Conservation (phyloP, 1,140 invertebrate genomes). For the Kradibia gibbosae region DNA sequence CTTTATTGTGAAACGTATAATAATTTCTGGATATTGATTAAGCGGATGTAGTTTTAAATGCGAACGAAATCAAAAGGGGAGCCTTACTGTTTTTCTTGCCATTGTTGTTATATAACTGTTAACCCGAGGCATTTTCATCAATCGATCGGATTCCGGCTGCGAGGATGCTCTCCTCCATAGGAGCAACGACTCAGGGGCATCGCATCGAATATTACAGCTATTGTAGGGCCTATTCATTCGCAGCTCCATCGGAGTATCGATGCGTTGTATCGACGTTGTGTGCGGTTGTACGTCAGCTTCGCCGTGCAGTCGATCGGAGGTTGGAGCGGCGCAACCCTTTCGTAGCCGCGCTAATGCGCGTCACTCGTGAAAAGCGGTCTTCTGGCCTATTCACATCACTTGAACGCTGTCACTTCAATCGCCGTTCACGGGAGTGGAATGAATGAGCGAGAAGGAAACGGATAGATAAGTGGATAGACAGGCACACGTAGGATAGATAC, state of each 20-base stretch:
- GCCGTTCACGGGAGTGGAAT: slow-evolving; percentile 27
- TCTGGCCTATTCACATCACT: slow-evolving; percentile 39
- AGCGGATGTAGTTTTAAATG: too few species aligned
- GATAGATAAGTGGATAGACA: too few species aligned
- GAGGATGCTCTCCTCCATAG: too few species aligned
- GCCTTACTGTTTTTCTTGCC: too few species aligned
- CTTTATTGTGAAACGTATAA: too few species aligned
- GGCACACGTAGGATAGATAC: too few species aligned
- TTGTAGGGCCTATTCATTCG: neutral
- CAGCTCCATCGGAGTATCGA: neutral
- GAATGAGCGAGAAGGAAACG: neutral
- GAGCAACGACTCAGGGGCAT: too few species aligned
- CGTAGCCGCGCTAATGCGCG: slow-evolving; percentile 66
- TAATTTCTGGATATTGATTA: too few species aligned
- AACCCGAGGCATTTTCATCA: too few species aligned
- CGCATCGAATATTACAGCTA: neutral
- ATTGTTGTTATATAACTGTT: too few species aligned
- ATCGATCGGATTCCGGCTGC: too few species aligned
- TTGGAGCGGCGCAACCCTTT: slow-evolving; percentile 1
- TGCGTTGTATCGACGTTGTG: neutral
- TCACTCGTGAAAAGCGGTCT: slow-evolving; percentile 58
- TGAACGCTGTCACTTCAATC: slow-evolving; percentile 67
- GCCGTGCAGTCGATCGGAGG: slow-evolving; percentile 12
- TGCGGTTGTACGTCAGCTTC: slow-evolving; percentile 1
- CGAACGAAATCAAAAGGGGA: too few species aligned